Conservation (phyloP, 2,888 invertebrate species). For the Podabrus alpinus region DNA sequence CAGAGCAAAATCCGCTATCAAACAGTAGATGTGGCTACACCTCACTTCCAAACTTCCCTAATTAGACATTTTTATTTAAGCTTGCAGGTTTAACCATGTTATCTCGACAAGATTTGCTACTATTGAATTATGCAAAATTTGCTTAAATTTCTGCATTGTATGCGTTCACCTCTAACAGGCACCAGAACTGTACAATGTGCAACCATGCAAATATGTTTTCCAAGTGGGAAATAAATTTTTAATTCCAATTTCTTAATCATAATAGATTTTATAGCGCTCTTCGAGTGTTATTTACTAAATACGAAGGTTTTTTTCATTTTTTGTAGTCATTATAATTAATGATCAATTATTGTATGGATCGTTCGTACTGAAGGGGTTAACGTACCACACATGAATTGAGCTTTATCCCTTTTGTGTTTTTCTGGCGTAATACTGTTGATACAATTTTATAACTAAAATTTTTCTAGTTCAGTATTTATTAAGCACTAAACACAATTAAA, state of each 20-base stretch:
- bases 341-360: neutral
- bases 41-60: neutral
- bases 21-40: too few species aligned
- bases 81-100: too few species aligned
- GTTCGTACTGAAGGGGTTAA: neutral
- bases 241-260: neutral
- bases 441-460: neutral
- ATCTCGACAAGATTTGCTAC: neutral
- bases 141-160: neutral
- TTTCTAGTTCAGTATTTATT: too few species aligned
- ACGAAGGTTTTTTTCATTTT: neutral
- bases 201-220: neutral
- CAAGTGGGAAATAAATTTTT: neutral
- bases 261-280: neutral
- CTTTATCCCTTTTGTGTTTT: neutral
- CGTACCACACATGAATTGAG: neutral
- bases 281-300: neutral
- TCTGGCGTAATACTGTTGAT: neutral
- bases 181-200: neutral
- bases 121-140: neutral
- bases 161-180: neutral
- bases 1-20: too few species aligned
- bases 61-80: neutral
- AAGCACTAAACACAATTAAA: too few species aligned
- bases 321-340: neutral